phyloP scores from a whole-genome alignment of 2,888 invertebrate species.

The Artemia sp. region DNA sequence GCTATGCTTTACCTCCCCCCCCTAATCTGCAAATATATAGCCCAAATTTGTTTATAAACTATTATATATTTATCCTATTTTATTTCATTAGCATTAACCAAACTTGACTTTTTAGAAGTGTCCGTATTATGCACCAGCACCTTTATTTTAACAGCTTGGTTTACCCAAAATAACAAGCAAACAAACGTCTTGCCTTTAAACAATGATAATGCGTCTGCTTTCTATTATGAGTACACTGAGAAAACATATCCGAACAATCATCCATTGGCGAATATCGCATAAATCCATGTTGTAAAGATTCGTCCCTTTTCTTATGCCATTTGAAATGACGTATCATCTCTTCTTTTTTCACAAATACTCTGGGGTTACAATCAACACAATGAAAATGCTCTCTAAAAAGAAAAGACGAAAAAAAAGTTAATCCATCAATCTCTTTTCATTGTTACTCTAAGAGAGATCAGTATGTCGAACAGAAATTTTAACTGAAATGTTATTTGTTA shows the following conservation, averaged over 20 bases:
- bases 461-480: too few relatives aligned
- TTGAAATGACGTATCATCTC: constrained; percentile 97
- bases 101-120: too few relatives aligned
- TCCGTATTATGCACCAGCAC: too few relatives aligned
- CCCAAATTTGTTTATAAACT: too few relatives aligned
- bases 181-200: constrained; percentile 47
- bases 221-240: constrained; percentile 67
- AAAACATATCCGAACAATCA: constrained; percentile 74
- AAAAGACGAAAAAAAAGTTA: not conserved
- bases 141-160: too few relatives aligned
- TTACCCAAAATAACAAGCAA: not conserved
- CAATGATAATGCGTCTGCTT: constrained; percentile 96
- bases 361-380: constrained; percentile 56
- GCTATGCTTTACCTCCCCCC: too few relatives aligned
- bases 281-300: constrained; percentile 85
- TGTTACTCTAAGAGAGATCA: too few relatives aligned
- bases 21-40: too few relatives aligned
- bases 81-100: too few relatives aligned
- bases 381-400: constrained; percentile 73
- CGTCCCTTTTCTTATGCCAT: constrained; percentile 97
- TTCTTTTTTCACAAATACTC: constrained; percentile 93
- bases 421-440: too few relatives aligned
- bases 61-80: too few relatives aligned
- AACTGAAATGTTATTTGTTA: too few relatives aligned
- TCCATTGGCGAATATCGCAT: constrained; percentile 85